phyloP scores from a whole-genome alignment of 1,140 invertebrate genomes.

The Orussus abietinus region DNA sequence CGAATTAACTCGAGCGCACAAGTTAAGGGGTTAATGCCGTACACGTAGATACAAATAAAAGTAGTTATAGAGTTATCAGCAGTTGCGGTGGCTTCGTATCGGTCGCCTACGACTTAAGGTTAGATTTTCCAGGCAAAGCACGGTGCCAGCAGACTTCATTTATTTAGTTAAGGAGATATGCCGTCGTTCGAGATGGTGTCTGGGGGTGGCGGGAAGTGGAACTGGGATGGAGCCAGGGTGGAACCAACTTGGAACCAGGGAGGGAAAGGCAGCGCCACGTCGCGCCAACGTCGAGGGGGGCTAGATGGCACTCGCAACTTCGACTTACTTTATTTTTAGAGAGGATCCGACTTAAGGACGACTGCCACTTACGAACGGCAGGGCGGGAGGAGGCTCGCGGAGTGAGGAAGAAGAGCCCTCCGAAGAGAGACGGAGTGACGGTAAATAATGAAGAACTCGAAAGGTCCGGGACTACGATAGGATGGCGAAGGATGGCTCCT shows the following conservation, averaged over 20 bases:
- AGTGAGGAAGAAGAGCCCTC: too few species aligned
- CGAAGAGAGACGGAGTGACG: too few species aligned
- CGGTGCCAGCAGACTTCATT: slow-evolving; percentile 18
- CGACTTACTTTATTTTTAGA: slow-evolving; percentile 20
- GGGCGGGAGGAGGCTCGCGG: too few species aligned
- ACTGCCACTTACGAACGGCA: slow-evolving; percentile 26
- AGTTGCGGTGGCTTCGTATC: too few species aligned
- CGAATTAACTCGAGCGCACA: too few species aligned
- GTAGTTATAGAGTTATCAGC: too few species aligned
- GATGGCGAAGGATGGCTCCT: too few species aligned
- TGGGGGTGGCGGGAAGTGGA: neutral
- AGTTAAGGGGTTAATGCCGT: too few species aligned
- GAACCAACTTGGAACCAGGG: slow-evolving; percentile 8
- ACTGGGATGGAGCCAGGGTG: slow-evolving; percentile 1
- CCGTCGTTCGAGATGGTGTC: slow-evolving; percentile 13
- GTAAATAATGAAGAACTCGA: too few species aligned
- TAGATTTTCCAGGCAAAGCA: slow-evolving; percentile 14
- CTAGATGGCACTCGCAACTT: neutral
- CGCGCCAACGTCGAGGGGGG: neutral
- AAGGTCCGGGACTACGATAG: too few species aligned
- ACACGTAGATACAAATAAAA: too few species aligned
- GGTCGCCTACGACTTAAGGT: too few species aligned
- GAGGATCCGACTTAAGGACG: slow-evolving; percentile 21
- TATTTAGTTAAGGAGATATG: slow-evolving; percentile 23
- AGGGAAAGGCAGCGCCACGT: neutral